These are phyloP conservation scores for Oscarella lobularis DNA, from an alignment of 37 sponge, comb jelly and placozoan genomes.

Conservation along the genomic window DNA sequence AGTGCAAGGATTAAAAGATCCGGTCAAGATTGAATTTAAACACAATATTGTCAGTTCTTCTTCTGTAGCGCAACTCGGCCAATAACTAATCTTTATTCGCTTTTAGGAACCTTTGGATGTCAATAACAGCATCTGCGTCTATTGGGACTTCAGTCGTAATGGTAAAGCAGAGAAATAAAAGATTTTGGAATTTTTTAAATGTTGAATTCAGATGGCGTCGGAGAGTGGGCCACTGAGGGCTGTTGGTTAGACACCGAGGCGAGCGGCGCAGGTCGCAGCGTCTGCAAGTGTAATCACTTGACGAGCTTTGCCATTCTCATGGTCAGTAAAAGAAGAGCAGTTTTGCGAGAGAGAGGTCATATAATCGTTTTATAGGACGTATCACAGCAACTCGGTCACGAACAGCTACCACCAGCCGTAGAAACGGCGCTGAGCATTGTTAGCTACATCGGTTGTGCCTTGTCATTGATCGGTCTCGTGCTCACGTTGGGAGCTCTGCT, in stretches of 20 bases:
- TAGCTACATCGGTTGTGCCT: not conserved
- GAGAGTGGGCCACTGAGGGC: not conserved
- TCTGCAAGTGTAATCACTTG: not conserved
- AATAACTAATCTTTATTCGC: not conserved
- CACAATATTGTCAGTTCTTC: not conserved
- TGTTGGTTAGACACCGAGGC: not conserved
- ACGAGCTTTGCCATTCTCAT: not conserved
- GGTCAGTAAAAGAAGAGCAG: not conserved
- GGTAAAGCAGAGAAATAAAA: too few relatives aligned
- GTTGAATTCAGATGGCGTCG: not conserved
- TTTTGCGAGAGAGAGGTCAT: too few relatives aligned
- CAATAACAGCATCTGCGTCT: not conserved
- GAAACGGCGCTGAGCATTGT: not conserved
- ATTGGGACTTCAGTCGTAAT: too few relatives aligned
- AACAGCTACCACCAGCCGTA: not conserved
- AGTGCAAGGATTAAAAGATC: not conserved
- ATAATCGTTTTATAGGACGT: not conserved
- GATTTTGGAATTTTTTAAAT: too few relatives aligned
- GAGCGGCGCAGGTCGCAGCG: not conserved
- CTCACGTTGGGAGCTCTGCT: not conserved
- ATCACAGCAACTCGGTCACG: not conserved
- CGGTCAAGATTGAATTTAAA: not conserved
- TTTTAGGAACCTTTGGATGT: not conserved
- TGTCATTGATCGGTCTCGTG: not conserved
- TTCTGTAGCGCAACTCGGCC: not conserved